Evolutionary conservation across 2,888 invertebrate genomes (phyloP), one percentile per base, ranked within the genome.

Genomic region (Scrobipalpa atriplicella): DNA sequence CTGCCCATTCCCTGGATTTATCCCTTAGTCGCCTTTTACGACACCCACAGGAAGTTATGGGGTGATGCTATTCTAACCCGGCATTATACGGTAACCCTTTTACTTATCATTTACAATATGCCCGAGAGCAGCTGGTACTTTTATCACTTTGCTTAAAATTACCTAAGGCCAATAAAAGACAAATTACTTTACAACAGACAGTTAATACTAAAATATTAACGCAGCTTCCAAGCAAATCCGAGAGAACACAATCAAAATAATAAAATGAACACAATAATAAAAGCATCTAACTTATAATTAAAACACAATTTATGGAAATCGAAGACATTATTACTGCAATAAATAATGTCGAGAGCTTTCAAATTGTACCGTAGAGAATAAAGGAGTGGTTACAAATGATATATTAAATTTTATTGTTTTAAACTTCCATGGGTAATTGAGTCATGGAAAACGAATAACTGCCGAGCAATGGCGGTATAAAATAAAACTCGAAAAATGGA

Each of bases 351-450:
- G 52, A 63, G n/a, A 63, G 74, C 74, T 71, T 78, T 81, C 72
- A 77, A 81, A 82, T 81, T 75, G 75, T 77, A 79, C 75, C 73
- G 75, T 77, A 75, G 72, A 75, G 67, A 77, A 72, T 71, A 72
- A 75, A 71, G 68, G 72, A 70, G 70, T 72, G 69, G 70, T 60
- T 70, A 72, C 67, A 70, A 72, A 75, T 76, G 74, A 77, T 77
- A 75, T 76, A 81, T 81, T 77, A 76, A 76, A 77, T 78, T 79
- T 84, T 82, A 83, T 84, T 84, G 81, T 85, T 85, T 81, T 75
- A 71, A 73, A 74, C 73, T 75, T 73, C 66, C 72, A 70, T 68
- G 69, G 71, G 70, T 85, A 85, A 85, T 84, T 81, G 83, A 86
- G 85, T 78, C 81, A 75, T 85, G 83, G 79, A 82, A 79, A 58